Conservation (phyloP, 1,140 invertebrate genomes). For the Cecropterus lyciades region DNA sequence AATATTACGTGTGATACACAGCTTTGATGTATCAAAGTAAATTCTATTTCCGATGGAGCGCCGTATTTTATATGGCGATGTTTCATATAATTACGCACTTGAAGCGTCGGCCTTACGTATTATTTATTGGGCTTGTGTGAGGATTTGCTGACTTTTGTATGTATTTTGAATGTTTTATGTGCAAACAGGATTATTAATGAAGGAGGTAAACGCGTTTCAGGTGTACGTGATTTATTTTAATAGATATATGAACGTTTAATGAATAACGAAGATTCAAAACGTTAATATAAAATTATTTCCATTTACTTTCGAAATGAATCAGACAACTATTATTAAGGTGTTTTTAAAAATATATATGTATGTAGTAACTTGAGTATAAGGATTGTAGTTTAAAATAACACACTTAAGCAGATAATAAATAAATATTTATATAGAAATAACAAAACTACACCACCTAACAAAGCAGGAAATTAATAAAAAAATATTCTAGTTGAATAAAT, state of each 20-base stretch:
- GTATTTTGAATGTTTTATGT: conserved; percentile 31
- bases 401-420: too few species aligned
- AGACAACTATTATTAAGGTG: too few species aligned
- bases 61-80: conserved; percentile 34
- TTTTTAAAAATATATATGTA: too few species aligned
- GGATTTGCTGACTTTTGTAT: conserved; percentile 34
- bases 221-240: conserved; percentile 1
- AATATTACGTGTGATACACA: conserved; percentile 45
- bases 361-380: too few species aligned
- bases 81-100: conserved; percentile 48
- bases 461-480: too few species aligned
- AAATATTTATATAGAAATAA: too few species aligned
- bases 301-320: too few species aligned
- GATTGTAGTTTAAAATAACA: too few species aligned
- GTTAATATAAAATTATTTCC: too few species aligned
- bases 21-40: conserved; percentile 55
- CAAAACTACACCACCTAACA: too few species aligned
- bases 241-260: background rate
- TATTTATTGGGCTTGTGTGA: conserved; percentile 33
- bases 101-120: conserved; percentile 30
- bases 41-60: conserved; percentile 51
- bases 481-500: too few species aligned
- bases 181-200: conserved; percentile 23
- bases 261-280: background rate
- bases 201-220: conserved; percentile 5